phyloP scores from a whole-genome alignment of 92 coral and sea anemone genomes.

The Epizoanthus stellaris region DNA sequence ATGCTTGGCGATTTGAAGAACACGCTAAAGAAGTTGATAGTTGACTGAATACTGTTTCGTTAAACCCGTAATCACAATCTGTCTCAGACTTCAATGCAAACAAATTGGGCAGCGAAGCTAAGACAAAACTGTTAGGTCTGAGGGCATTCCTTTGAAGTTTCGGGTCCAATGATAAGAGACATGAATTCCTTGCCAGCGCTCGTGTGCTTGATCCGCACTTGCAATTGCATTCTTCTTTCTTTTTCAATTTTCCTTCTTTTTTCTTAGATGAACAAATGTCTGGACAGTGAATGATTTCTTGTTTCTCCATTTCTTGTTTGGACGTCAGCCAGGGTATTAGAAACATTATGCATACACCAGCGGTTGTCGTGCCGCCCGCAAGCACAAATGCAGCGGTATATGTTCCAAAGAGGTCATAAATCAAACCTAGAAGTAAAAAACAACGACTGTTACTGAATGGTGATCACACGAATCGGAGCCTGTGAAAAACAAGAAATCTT shows the following conservation, averaged over 20 bases:
- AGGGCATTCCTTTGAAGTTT: not conserved
- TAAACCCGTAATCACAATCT: not conserved
- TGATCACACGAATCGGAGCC: too few relatives aligned
- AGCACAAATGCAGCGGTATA: slow-evolving; percentile 73
- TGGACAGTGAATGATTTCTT: not conserved
- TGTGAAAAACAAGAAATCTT: too few relatives aligned
- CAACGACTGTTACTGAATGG: not conserved
- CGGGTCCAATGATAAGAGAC: not conserved
- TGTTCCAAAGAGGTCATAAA: slow-evolving; percentile 65
- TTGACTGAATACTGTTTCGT: not conserved
- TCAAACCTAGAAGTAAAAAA: slow-evolving; percentile 52
- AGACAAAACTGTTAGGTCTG: not conserved
- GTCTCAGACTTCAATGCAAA: not conserved
- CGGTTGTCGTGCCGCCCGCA: slow-evolving; percentile 67
- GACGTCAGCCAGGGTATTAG: slow-evolving; percentile 59
- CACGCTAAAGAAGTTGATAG: not conserved
- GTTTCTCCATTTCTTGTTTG: not conserved
- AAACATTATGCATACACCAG: slow-evolving; percentile 65
- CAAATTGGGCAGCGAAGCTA: not conserved
- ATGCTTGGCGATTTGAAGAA: not conserved
- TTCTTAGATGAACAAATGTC: not conserved
- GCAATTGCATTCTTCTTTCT: not conserved
- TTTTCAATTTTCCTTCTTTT: not conserved
- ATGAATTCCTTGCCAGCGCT: not conserved
- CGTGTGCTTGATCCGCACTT: not conserved